Evolutionary conservation across 2,113 vertebrate genomes (phyloP), one percentile per base, ranked within the genome.

Genomic region (Sinocyclocheilus rhinocerous): DNA sequence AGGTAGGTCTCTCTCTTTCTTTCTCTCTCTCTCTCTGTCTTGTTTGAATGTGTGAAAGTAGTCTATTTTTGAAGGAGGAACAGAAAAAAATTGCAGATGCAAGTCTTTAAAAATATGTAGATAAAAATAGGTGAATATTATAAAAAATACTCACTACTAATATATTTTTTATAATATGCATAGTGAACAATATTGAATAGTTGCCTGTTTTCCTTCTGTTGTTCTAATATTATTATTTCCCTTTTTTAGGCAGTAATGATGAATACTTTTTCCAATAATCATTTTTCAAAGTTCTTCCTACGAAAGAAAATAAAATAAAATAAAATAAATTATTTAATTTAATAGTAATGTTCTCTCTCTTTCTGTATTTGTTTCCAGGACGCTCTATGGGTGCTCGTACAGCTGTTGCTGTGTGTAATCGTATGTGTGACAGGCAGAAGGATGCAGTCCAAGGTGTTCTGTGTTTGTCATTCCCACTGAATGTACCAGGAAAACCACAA

Each of bases 371-470:
- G 10, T 79, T 48, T 79, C 59, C 93, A 99, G 97, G 97, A 82
- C 96, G 97, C 87, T 99, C 97, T 4, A 96, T 99, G 97, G 97
- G 97, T 55, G 95, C 96, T 67, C 95, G 97, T 88, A 96, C 96
- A 72, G 97, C 96, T 84, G 95, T 94, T 45, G 95, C 95, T 85
- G 88, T 97, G 39, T 92, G 92, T 83, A 87, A 88, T 55, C 92
- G 89, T 81, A 85, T 94, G 81, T 89, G 84, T 42, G 93, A 92
- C 20, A 91, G 88, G 2, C 78, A 90, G 4, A 94, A 95, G 73
- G 93, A 84, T 24, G 93, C 94, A 75, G 87, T 96, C 87, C 94
- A 88, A 84, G 97, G 97, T 6, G 93, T 98, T 8, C 88, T 99
- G 85, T 98, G 96, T 90, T 94, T 99, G 78, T 98, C 97, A 70